Evolutionary conservation across 2,113 vertebrate genomes (phyloP).

Genomic region (Microcebus murinus): DNA sequence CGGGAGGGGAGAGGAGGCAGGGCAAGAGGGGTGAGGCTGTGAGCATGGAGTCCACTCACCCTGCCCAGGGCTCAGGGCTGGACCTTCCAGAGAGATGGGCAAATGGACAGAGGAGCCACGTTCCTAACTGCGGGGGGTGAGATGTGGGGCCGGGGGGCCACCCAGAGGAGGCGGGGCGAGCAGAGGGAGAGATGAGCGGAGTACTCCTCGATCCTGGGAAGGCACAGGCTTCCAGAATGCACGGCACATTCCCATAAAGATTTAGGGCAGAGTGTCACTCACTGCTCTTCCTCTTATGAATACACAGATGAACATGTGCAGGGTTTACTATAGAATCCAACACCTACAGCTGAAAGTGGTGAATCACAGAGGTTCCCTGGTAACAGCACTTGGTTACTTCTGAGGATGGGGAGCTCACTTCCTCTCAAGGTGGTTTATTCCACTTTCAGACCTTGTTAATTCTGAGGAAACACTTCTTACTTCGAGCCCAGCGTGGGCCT

Average conservation of each 20-base stretch:
- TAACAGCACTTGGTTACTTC: not conserved
- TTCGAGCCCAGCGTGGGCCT: not conserved
- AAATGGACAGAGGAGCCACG: not conserved
- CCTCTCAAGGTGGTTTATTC: not conserved
- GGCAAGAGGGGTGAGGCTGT: not conserved
- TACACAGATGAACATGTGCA: not conserved
- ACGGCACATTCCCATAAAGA: not conserved
- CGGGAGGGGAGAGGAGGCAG: not conserved
- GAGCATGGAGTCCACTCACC: not conserved
- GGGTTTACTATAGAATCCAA: fast-evolving
- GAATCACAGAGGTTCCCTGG: not conserved
- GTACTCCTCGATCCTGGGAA: not conserved
- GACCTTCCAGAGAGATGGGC: not conserved
- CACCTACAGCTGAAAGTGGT: not conserved
- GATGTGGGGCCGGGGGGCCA: not conserved
- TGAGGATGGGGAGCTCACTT: not conserved
- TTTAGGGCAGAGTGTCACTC: not conserved
- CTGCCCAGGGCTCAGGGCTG: not conserved
- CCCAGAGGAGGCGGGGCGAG: not conserved
- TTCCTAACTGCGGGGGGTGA: not conserved
- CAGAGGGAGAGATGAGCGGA: not conserved
- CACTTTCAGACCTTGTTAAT: not conserved
- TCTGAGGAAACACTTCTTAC: not conserved
- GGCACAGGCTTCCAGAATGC: not conserved
- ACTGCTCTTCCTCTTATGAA: not conserved